A percentile compares a stretch with the other conserved stretches of the same genome.
These are phyloP conservation scores for Siniperca chuatsi DNA, from an alignment of 2,113 vertebrate species.

Conservation along the genomic window DNA sequence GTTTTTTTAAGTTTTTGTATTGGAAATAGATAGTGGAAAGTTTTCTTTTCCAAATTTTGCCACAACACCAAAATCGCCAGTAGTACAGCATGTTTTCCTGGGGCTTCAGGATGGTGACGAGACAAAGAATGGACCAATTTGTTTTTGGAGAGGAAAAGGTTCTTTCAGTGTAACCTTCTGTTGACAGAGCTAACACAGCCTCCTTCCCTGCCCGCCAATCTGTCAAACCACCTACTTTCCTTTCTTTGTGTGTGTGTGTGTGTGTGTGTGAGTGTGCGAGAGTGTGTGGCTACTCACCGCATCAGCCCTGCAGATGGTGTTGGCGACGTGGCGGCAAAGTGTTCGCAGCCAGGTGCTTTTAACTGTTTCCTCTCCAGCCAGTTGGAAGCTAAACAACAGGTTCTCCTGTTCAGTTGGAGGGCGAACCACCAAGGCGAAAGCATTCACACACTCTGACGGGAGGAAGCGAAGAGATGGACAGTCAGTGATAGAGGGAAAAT, in stretches of 20 bases:
- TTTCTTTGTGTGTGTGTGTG: conserved; percentile 10
- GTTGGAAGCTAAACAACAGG: conserved; percentile 96
- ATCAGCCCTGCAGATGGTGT: conserved; percentile 97
- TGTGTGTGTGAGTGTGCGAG: conserved; percentile 20
- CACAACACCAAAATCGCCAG: not conserved
- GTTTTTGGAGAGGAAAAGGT: not conserved
- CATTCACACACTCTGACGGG: conserved; percentile 91
- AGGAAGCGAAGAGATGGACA: not conserved
- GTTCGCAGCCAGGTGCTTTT: conserved; percentile 93
- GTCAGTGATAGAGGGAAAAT: conserved; percentile 1
- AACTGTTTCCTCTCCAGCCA: conserved; percentile 89
- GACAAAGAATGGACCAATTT: not conserved
- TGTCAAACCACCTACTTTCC: not conserved
- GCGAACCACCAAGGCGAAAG: conserved; percentile 94
- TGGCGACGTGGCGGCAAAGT: conserved; percentile 95
- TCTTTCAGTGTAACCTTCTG: not conserved
- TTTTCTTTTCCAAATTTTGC: not conserved
- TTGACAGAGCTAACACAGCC: not conserved
- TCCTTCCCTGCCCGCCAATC: not conserved
- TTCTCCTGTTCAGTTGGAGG: conserved; percentile 96
- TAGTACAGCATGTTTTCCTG: not conserved
- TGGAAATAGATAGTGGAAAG: not conserved
- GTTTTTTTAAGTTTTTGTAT: not conserved
- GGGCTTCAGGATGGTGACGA: not conserved
- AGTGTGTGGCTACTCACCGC: conserved; percentile 86